Evolutionary conservation across 2,888 invertebrate genomes (phyloP), one percentile per base, ranked within the genome.

Genomic region (Drosophila putrida): DNA sequence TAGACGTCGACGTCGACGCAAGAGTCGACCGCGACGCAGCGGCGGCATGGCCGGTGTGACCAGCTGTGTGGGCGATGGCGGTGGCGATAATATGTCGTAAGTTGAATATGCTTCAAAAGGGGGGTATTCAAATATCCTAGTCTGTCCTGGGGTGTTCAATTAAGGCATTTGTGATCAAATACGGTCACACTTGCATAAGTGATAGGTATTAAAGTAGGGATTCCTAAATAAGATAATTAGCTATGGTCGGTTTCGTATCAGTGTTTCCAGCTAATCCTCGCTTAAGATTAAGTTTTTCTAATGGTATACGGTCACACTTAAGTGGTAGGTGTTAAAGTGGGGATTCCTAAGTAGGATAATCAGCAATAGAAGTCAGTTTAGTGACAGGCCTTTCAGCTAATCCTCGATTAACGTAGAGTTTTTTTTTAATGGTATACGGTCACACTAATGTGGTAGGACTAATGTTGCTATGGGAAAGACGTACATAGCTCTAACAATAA

Each of bases 61-160:
- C 71, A 91, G 91, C 70, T 91, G 91, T 62, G 90, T 89, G 6
- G 84, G 90, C 6, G 90, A 90, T 58, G 80, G 80, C 9, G 89
- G 89, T n/a, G 90, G 90, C 28, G 89, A 89, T 79, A 91, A 90
- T 71, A 91, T 91, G 91, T 90, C 90, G 90, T 90, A 90, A 91
- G 91, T 31, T 31, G 31, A 6, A 6, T 20, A 6, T 31, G 6
- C 31, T 31, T 31, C 31, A 6, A 20, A 3, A 35, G 33, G 4
- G 4, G 10, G 2, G 33, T 20, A 20, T 3, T 3, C 20, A 20
- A 20, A 20, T 20, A 20, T 20, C 20, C 20, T 31, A 6, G 2
- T 31, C 31, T 31, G 28, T 8, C 9, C 31, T 31, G 9, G 8
- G 6, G 6, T 31, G 2, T 5, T 6, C 5, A 31, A 13, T 4